These are phyloP conservation scores for Gymnoscelis rufifasciata DNA, from an alignment of 2,888 invertebrate species.

Conservation along the genomic window DNA sequence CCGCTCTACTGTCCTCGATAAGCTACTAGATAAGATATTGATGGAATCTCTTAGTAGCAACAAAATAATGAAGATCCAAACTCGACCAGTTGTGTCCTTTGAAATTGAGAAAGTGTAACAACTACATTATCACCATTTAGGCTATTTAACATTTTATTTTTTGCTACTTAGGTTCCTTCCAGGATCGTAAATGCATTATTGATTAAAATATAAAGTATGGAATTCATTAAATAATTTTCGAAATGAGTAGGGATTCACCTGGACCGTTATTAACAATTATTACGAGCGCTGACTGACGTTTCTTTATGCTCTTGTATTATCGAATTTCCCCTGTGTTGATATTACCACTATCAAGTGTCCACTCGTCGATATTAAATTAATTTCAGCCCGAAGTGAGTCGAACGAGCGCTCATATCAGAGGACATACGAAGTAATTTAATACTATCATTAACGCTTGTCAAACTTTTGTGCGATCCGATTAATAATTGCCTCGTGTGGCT, in stretches of 20 bases:
- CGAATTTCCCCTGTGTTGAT: constrained; percentile 5
- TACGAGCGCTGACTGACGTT: neutral
- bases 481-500: neutral
- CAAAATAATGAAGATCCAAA: no score
- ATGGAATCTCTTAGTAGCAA: no score
- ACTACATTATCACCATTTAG: no score
- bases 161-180: no score
- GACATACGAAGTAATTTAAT: neutral
- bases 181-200: no score
- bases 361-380: constrained; percentile 15
- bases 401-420: neutral
- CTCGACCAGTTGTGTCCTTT: no score
- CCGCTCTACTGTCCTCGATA: neutral
- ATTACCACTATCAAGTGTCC: constrained; percentile 13
- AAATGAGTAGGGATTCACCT: no score
- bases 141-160: no score
- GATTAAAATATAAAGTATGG: no score
- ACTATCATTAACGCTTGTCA: neutral
- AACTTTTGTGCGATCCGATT: neutral
- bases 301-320: neutral
- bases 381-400: constrained; percentile 13
- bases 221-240: no score
- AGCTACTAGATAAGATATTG: no score
- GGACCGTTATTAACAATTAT: neutral
- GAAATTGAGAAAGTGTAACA: no score